Base-by-base conservation (phyloP, 2,113 vertebrate genomes). In the Uria lomvia region DNA sequence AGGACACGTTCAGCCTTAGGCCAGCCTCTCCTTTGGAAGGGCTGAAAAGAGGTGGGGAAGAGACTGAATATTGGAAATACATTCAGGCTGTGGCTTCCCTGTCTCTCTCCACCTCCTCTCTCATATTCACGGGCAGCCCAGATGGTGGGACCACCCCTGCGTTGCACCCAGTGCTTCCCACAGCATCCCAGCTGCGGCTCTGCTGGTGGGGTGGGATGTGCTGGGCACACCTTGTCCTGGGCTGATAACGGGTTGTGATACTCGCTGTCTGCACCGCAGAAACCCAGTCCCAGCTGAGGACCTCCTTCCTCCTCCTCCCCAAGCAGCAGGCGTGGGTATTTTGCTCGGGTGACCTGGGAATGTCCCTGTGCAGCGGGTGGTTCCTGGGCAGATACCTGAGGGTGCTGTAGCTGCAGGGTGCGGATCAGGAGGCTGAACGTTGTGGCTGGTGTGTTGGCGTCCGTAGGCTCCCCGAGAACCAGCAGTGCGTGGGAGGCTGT, bases 401-500 rank as follows among this genome's bases (percentile, higher is more conserved):
- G 6, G 27, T 62, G 29, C 62, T 2, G 1, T 67, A 52, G 81
- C 52, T 79, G 43, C 71, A 40, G 78, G 70, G 62, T 79, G 58
- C 68, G 36, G 56, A 42, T 34, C 21, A 17, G 16, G 89, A 84
- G 53, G 56, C 12, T 53, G 27, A 56, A 15, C 0, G 0, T 24
- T 32, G 0, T 36, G 75, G 36, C 38, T 80, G 47, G 15, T 78
- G 73, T 96, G 66, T 53, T 94, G 81, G 68, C 71, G 3, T 78
- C 88, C 68, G 1, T 78, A 99, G 99, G 97, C 97, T 99, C 85
- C 98, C 99, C 0, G 99, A 99, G 97, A 98, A 98, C 86, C 99
- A 99, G 97, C 99, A 99, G 97, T 98, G 98, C 50, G 98, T 99
- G 68, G 99, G 99, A 5, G 98, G 98, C 62, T 99, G 98, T 95